Conservation (phyloP, 2,113 vertebrate species). For the Microcebus lehilahytsara region DNA sequence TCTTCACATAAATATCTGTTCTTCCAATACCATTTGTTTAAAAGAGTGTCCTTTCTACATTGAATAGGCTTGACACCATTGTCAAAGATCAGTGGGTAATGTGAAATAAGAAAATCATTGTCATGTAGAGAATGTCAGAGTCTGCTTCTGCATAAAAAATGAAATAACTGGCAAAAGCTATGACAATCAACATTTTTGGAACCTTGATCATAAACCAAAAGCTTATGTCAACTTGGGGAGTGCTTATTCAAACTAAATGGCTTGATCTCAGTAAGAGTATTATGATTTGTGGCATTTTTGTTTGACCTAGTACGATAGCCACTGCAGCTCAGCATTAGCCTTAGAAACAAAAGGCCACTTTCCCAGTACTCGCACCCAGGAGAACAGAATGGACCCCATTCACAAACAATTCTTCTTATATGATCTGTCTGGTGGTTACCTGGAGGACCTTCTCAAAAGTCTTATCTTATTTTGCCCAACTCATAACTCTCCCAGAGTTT, state of each 20-base stretch:
- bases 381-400: background rate
- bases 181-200: background rate
- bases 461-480: background rate
- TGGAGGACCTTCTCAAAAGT: background rate
- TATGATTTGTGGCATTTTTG: background rate
- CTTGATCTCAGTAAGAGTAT: background rate
- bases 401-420: background rate
- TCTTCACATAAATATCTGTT: background rate
- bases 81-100: background rate
- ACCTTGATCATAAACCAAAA: background rate
- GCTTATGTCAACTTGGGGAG: background rate
- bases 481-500: background rate
- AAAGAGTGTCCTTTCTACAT: background rate
- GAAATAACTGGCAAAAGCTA: background rate
- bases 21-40: background rate
- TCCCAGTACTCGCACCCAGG: background rate
- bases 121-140: background rate
- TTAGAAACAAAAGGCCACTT: background rate
- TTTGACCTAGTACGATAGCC: background rate
- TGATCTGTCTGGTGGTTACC: background rate
- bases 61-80: background rate
- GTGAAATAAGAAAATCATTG: background rate
- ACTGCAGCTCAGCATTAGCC: no score
- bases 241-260: background rate
- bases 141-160: background rate